Evolutionary conservation across 2,797 vertebrate genomes (phyloP).

Genomic region (Potorous gilbertii): DNA sequence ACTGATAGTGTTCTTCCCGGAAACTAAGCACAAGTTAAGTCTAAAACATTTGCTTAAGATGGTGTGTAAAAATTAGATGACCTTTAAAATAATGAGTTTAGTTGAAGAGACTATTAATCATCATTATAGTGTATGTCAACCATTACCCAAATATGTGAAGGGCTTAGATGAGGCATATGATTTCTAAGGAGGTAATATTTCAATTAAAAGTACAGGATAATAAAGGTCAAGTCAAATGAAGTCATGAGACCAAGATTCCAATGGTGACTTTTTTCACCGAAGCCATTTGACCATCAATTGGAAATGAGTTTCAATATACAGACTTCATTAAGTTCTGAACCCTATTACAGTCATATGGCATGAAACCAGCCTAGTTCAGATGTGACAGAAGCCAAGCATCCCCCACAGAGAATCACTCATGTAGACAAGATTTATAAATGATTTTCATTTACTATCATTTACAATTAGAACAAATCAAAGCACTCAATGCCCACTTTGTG

Average conservation of each 20-base stretch:
- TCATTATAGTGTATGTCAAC: conserved; percentile 64
- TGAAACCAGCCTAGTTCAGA: conserved; percentile 72
- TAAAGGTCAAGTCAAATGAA: conserved; percentile 77
- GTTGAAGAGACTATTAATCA: conserved; percentile 79
- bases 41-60: conserved; percentile 74
- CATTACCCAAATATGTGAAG: conserved; percentile 56
- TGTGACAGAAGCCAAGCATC: conserved; percentile 80
- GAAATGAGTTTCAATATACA: conserved; percentile 81
- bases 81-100: conserved; percentile 79
- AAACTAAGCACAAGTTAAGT: conserved; percentile 59
- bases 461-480: conserved; percentile 87
- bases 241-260: conserved; percentile 73
- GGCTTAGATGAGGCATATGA: conserved; percentile 52
- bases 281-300: conserved; percentile 79
- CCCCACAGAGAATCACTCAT: conserved; percentile 84
- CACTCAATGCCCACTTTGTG: conserved; percentile 83
- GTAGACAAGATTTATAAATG: conserved; percentile 84
- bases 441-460: conserved; percentile 86
- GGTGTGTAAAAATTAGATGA: conserved; percentile 77
- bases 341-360: conserved; percentile 84
- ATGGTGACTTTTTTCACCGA: conserved; percentile 79
- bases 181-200: conserved; percentile 68
- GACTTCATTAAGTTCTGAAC: conserved; percentile 87
- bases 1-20: background rate
- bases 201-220: conserved; percentile 76